These are phyloP conservation scores for Selenia dentaria DNA, from an alignment of 2,888 invertebrate genomes.

Conservation along the genomic window DNA sequence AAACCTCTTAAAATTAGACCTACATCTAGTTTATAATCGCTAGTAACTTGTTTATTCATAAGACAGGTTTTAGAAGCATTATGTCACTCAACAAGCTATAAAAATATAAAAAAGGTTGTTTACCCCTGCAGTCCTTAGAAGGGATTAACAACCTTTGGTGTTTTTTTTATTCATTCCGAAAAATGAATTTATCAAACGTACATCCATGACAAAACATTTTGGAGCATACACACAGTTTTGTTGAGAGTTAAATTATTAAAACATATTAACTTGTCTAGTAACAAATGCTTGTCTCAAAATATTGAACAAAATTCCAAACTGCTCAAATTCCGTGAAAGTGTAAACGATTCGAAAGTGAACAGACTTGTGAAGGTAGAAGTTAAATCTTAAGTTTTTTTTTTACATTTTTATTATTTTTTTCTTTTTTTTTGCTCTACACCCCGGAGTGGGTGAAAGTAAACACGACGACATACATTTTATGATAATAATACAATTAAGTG, in stretches of 20 bases:
- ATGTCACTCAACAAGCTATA: constrained; percentile 8
- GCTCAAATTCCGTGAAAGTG: constrained; percentile 11
- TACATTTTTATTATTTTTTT: constrained; percentile 35
- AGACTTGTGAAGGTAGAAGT: constrained; percentile 27
- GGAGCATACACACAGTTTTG: too few species aligned
- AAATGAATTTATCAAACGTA: too few species aligned
- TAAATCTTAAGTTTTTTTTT: constrained; percentile 40
- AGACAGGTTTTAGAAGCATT: constrained; percentile 10
- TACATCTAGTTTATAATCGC: constrained; percentile 19
- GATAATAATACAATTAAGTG: constrained; percentile 50
- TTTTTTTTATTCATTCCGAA: background rate
- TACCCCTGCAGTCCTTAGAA: background rate
- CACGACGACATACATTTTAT: constrained; percentile 74
- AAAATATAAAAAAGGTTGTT: background rate
- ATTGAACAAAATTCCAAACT: constrained; percentile 1
- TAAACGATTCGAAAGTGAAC: constrained; percentile 18
- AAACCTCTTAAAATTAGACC: constrained; percentile 22
- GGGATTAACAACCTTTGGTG: background rate
- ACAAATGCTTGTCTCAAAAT: background rate
- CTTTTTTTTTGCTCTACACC: constrained; percentile 64
- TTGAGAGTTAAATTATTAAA: too few species aligned
- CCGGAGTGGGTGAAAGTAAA: constrained; percentile 70
- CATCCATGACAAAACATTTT: too few species aligned
- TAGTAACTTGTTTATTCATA: constrained; percentile 19
- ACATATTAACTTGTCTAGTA: background rate